Percentiles rank a stretch among this genome's conserved stretches.
Conservation (phyloP, 2,113 vertebrate species). For the Gambusia holbrooki region DNA sequence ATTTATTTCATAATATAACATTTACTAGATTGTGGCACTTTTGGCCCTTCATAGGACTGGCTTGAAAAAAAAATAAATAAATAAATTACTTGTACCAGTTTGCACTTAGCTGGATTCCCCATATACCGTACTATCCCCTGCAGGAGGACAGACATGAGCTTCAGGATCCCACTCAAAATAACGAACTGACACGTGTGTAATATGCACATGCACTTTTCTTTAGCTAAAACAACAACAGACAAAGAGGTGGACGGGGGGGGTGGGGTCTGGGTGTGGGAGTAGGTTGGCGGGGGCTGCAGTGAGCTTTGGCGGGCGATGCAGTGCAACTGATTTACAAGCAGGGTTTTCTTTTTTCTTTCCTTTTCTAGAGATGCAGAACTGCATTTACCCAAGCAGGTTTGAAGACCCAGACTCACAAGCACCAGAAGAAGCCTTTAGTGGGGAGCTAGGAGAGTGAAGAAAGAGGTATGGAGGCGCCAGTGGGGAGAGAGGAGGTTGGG, state of each 20-base stretch:
- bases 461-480: slow-evolving; percentile 2
- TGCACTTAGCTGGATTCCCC: slow-evolving; percentile 9
- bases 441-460: slow-evolving; percentile 6
- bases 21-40: not conserved
- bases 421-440: slow-evolving; percentile 36
- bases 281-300: slow-evolving; percentile 34
- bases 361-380: slow-evolving; percentile 47
- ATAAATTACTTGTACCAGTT: not conserved
- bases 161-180: slow-evolving; percentile 30
- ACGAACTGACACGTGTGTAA: slow-evolving; percentile 10
- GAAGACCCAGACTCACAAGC: slow-evolving; percentile 58
- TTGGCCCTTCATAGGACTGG: not conserved
- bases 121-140: slow-evolving; percentile 18
- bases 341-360: not conserved
- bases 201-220: slow-evolving; percentile 19
- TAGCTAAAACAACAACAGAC: slow-evolving; percentile 44
- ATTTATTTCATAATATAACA: not conserved
- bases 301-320: slow-evolving; percentile 49
- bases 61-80: not conserved
- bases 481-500: not conserved
- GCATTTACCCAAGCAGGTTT: slow-evolving; percentile 57
- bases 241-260: not conserved
- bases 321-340: slow-evolving; percentile 38
- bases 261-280: slow-evolving; percentile 6
- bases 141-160: slow-evolving; percentile 33